Base-by-base conservation (phyloP, 2,113 vertebrate genomes). In the Machaerirhynchus nigripectus region DNA sequence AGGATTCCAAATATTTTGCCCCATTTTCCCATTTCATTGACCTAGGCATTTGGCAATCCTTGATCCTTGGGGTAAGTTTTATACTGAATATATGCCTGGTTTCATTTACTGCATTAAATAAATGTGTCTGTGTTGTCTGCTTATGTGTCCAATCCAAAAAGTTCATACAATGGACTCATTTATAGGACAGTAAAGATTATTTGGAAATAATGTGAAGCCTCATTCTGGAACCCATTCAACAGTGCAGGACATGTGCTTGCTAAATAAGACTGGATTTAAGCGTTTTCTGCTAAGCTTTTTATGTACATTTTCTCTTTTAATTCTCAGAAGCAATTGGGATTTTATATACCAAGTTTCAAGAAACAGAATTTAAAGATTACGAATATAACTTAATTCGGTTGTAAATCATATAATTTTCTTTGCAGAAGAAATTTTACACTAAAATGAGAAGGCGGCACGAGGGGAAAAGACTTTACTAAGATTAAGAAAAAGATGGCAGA, bases 401-500 rank as follows among this genome's bases (percentile, higher is more conserved):
- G 60, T 71, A 94, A 89, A 82, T 50, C 20, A 10, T 67, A 31
- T 42, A 21, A 71, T 59, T 79, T 83, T 86, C 76, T 84, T 70
- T 88, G 69, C 55, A 74, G n/a, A 57, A 4, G 2, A 2, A 53
- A 46, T 68, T 91, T 95, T 65, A 27, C 61, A 24, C 24, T 90
- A 57, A 82, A 87, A 85, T 57, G 26, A 87, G 30, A 31, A 87
- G 22, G 71, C 49, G 20, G 20, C 68, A 46, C 27, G 23, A 80
- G 49, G 52, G 94, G 71, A 50, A 68, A 97, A 88, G n/a, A 65
- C 52, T 68, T 91, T 84, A 94, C 81, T 89, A 96, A 88, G 53
- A 80, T 89, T 71, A 37, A 22, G 24, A 56, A 90, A 76, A 87
- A 81, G 50, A 47, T 88, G 40, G 88, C 84, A 93, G 79, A 91